These are phyloP conservation scores for Clavelina lepadiformis DNA, from an alignment of 23 tunicate genomes.

Conservation along the genomic window DNA sequence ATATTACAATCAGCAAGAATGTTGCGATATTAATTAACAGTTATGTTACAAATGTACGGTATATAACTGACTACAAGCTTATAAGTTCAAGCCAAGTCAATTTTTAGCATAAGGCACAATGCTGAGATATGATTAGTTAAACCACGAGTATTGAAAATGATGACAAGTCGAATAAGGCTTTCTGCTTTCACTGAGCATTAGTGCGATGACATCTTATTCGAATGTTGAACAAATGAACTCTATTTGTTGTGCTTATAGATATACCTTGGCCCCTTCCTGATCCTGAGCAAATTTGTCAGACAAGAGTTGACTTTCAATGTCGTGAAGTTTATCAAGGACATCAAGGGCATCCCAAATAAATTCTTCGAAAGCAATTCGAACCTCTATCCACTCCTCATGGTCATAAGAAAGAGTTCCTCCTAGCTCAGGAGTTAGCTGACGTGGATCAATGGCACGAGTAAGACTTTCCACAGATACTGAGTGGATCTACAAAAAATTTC, in stretches of 20 bases:
- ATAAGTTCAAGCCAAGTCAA: no score
- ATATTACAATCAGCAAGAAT: no score
- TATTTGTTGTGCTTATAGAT: neutral
- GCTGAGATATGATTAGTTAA: no score
- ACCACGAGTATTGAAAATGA: no score
- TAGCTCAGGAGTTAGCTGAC: slow-evolving; percentile 74
- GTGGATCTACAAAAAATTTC: slow-evolving; percentile 47
- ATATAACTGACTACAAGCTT: no score
- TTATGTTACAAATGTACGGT: no score
- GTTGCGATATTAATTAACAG: no score
- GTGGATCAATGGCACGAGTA: slow-evolving; percentile 51
- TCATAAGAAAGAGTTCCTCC: slow-evolving; percentile 76
- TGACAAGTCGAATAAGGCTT: no score
- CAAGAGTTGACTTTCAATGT: slow-evolving; percentile 43
- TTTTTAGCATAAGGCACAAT: no score
- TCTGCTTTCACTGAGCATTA: no score
- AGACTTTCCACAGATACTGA: slow-evolving; percentile 75
- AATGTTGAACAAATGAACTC: no score
- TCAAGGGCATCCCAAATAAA: slow-evolving; percentile 91
- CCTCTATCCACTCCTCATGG: slow-evolving; percentile 96
- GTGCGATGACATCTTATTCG: no score
- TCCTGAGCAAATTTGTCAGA: slow-evolving; percentile 56
- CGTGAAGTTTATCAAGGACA: slow-evolving; percentile 72
- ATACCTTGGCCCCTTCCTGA: slow-evolving; percentile 80
- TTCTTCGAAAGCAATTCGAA: slow-evolving; percentile 77